A percentile compares a stretch with the other conserved stretches of the same genome.
Evolutionary conservation across 53 echinoderm and acorn worm species (phyloP).

Genomic region (Temnopleurus reevesii): DNA sequence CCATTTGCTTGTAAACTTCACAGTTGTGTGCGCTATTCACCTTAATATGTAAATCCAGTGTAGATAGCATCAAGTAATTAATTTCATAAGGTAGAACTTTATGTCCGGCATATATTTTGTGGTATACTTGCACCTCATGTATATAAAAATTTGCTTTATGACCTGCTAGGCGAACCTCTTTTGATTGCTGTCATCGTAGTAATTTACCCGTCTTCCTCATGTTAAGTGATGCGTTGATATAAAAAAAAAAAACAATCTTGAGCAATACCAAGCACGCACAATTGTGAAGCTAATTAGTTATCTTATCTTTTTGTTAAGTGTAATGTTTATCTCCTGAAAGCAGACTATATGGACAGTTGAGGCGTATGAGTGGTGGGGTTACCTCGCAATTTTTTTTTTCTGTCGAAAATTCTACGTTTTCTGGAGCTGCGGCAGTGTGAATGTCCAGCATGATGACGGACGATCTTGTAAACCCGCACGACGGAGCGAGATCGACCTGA

Average conservation of each 20-base stretch:
- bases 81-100: background rate
- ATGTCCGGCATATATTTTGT: background rate
- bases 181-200: background rate
- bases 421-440: constrained; percentile 48
- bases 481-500: constrained; percentile 39
- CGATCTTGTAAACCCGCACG: constrained; percentile 29
- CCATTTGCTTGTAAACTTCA: background rate
- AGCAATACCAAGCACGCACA: background rate
- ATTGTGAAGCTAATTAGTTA: too few relatives aligned
- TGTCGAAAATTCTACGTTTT: background rate
- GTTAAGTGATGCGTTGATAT: background rate
- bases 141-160: background rate
- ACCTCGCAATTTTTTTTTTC: constrained; percentile 50
- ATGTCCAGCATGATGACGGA: constrained; percentile 50
- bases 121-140: background rate
- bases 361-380: constrained; percentile 52
- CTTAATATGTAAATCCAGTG: background rate
- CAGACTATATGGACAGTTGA: background rate
- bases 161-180: too few relatives aligned
- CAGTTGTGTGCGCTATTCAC: background rate
- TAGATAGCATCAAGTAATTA: background rate
- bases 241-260: background rate
- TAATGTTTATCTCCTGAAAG: background rate
- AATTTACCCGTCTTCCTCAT: constrained; percentile 10
- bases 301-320: too few relatives aligned